Conservation (phyloP, 2,797 vertebrate species). For the Manis pentadactyla region DNA sequence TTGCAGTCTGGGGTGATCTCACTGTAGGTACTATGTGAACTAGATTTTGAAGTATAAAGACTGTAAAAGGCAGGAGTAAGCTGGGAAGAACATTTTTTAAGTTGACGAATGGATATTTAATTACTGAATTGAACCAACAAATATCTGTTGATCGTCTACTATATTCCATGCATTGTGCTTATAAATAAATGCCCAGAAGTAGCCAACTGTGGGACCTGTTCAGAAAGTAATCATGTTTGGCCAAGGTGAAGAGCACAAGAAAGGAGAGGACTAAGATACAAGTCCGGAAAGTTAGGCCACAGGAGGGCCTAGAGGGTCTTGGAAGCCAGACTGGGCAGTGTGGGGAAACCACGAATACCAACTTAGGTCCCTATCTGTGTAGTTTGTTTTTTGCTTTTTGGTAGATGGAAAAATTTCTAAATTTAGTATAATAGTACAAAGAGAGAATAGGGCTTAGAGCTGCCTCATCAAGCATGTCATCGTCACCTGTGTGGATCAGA, state of each 20-base stretch:
- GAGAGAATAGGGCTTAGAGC: not conserved
- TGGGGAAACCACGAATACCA: not conserved
- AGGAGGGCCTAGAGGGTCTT: not conserved
- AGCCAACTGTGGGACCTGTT: not conserved
- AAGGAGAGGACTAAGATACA: not conserved
- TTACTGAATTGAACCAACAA: not conserved
- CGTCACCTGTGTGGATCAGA: not conserved
- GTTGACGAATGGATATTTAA: not conserved
- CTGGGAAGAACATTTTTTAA: not conserved
- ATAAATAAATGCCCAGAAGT: slow-evolving; percentile 28
- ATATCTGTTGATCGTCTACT: not conserved
- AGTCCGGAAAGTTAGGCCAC: not conserved
- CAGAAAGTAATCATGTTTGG: not conserved
- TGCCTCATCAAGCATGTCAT: not conserved
- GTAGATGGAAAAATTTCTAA: not conserved
- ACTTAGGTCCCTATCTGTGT: not conserved
- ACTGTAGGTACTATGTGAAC: not conserved
- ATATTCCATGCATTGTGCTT: not conserved
- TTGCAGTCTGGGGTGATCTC: not conserved
- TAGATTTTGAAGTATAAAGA: slow-evolving; percentile 32
- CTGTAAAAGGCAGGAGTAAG: slow-evolving; percentile 2
- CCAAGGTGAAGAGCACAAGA: not conserved
- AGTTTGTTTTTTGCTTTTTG: not conserved
- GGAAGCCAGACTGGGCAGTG: not conserved
- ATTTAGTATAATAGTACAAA: not conserved